Evolutionary conservation across 2,888 invertebrate genomes (phyloP).

Genomic region (Hydrotaea cyrtoneurina): DNA sequence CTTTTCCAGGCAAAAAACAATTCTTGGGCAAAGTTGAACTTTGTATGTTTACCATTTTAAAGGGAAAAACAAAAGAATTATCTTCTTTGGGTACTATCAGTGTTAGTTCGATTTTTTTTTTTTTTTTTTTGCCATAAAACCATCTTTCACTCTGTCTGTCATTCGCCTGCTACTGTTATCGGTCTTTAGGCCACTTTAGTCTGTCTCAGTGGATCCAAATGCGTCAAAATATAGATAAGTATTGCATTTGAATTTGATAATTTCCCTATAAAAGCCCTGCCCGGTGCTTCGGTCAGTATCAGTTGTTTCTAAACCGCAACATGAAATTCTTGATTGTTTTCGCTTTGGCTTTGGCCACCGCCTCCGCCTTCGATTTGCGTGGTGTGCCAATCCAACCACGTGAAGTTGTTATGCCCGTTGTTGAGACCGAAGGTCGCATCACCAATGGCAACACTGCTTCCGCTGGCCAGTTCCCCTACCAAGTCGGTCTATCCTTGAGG

Average conservation of each 20-base stretch:
- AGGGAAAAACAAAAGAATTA: too few species aligned
- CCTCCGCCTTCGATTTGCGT: conserved; percentile 70
- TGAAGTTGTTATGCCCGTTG: conserved; percentile 63
- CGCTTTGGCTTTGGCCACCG: conserved; percentile 72
- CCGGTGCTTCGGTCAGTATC: not conserved
- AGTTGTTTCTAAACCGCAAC: conserved; percentile 27
- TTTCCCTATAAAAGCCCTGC: not conserved
- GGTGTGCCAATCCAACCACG: conserved; percentile 54
- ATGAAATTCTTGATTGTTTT: conserved; percentile 75
- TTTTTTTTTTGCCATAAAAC: too few species aligned
- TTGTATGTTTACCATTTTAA: too few species aligned
- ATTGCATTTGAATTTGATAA: not conserved
- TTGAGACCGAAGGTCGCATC: conserved; percentile 70
- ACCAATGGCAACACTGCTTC: conserved; percentile 69
- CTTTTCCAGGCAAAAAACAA: too few species aligned
- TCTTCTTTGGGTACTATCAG: too few species aligned
- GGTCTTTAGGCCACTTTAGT: too few species aligned
- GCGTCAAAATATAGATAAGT: not conserved
- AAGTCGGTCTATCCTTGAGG: conserved; percentile 74
- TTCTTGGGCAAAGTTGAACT: too few species aligned
- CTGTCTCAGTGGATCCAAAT: too few species aligned
- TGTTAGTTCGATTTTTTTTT: too few species aligned
- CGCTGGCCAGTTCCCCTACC: conserved; percentile 70
- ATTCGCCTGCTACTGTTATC: too few species aligned
- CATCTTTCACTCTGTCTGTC: too few species aligned